Evolutionary conservation across 1,140 invertebrate species (phyloP), one percentile per base, ranked within the genome.

Genomic region (Drosophila takahashii): DNA sequence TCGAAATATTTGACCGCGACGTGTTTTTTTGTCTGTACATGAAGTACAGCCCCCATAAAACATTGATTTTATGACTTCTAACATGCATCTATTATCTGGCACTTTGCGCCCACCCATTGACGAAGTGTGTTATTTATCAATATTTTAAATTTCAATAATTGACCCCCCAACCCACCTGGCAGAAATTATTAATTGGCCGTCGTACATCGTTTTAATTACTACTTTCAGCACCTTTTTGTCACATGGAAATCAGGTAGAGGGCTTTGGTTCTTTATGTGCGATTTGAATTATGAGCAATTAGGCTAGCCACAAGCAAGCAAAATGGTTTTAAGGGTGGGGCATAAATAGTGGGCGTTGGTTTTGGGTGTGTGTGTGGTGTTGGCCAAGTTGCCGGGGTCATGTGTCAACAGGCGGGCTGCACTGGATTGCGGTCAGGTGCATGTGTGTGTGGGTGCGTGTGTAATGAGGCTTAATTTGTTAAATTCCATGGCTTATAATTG

Each of bases 401-500:
- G 83, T 87, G 81, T 87, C 81, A 85, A 85, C 81, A 81, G 74
- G 61, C 39, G 42, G 81, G 58, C 47, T 83, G 84, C 79, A 86
- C 54, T 72, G 79, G 62, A 72, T 83, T 86, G 83, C 37, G 83
- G 81, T 81, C 62, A 56, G 26, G 16, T 66, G 36, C 45, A 37
- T 50, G 32, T 51, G 34, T 61, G 50, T 48, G 60, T 44, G 44
- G 18, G 52, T 51, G 48, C 36, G 48, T 60, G 74, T 69, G 79
- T 87, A 86, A 86, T 86, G 83, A 79, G 84, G 84, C 79, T 86
- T 86, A 86, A 86, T 86, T 86, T 86, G 83, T 86, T 87, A 83
- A 86, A 87, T 87, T 86, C 79, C 76, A 87, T 81, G 83, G 75
- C 83, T 86, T 86, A 81, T 87, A 86, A 86, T 86, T 87, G 81